These are phyloP conservation scores for Gymnocypris eckloni DNA, from an alignment of 2,797 vertebrate genomes.

Conservation along the genomic window DNA sequence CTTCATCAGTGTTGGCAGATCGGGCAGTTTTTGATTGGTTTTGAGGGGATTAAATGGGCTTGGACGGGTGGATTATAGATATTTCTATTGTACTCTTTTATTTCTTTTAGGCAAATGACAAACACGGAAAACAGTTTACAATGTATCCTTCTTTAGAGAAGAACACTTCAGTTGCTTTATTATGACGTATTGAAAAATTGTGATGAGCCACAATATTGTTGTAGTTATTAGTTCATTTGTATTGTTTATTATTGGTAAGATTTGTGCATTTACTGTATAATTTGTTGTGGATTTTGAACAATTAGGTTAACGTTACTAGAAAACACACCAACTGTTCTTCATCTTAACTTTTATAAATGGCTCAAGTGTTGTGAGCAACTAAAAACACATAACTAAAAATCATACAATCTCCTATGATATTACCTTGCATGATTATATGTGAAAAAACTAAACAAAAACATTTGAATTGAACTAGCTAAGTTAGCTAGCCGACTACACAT, in stretches of 20 bases:
- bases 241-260: background rate
- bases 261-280: background rate
- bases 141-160: background rate
- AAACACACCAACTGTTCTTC: background rate
- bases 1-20: constrained; percentile 2
- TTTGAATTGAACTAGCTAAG: background rate
- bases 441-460: background rate
- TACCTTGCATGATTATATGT: background rate
- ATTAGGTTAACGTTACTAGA: background rate
- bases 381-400: background rate
- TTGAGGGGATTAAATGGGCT: background rate
- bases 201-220: background rate
- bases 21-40: background rate
- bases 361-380: background rate
- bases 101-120: background rate
- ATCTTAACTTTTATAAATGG: background rate
- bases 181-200: background rate
- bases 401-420: background rate
- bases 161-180: background rate
- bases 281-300: background rate
- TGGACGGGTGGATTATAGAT: background rate
- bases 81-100: background rate
- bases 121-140: background rate
- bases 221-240: background rate
- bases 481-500: background rate